phyloP scores from a whole-genome alignment of 2,797 vertebrate genomes.

The Hyperoplus immaculatus region DNA sequence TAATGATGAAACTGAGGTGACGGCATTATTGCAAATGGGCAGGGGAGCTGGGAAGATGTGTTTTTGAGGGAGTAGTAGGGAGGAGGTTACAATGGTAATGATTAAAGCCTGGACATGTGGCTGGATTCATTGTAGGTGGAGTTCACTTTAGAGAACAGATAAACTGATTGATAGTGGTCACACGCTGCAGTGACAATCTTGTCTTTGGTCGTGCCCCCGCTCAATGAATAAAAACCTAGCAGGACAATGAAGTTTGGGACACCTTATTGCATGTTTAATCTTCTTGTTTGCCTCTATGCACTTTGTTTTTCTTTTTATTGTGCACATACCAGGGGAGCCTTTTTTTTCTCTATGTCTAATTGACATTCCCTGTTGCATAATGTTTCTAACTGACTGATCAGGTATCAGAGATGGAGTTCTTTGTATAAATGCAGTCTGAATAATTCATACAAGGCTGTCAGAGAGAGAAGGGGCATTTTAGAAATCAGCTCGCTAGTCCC shows the following conservation, averaged over 20 bases:
- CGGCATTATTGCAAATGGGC: slow-evolving; percentile 49
- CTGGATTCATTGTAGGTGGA: slow-evolving; percentile 27
- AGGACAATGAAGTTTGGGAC: slow-evolving; percentile 30
- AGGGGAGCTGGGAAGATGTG: slow-evolving; percentile 19
- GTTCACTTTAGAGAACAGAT: slow-evolving; percentile 35
- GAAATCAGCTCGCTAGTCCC: slow-evolving; percentile 85
- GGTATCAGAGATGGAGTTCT: slow-evolving; percentile 87
- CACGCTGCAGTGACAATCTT: slow-evolving; percentile 17
- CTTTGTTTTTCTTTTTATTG: slow-evolving; percentile 61
- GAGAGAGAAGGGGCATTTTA: slow-evolving; percentile 80
- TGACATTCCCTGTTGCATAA: slow-evolving; percentile 86
- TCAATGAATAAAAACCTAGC: slow-evolving; percentile 28
- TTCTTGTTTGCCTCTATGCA: slow-evolving; percentile 10
- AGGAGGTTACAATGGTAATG: slow-evolving; percentile 26
- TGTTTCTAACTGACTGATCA: slow-evolving; percentile 87
- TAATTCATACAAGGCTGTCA: slow-evolving; percentile 87
- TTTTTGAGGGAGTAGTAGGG: slow-evolving; percentile 30
- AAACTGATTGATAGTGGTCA: slow-evolving; percentile 49
- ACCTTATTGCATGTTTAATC: slow-evolving; percentile 33
- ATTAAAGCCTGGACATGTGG: slow-evolving; percentile 38
- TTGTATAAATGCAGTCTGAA: slow-evolving; percentile 88
- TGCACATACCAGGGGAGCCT: slow-evolving; percentile 61
- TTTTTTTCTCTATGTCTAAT: slow-evolving; percentile 81
- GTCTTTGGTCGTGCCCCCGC: slow-evolving; percentile 19
- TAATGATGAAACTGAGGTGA: slow-evolving; percentile 46